Evolutionary conservation across 1,140 invertebrate genomes (phyloP), one percentile per base, ranked within the genome.

Genomic region (Cherax quadricarinatus): DNA sequence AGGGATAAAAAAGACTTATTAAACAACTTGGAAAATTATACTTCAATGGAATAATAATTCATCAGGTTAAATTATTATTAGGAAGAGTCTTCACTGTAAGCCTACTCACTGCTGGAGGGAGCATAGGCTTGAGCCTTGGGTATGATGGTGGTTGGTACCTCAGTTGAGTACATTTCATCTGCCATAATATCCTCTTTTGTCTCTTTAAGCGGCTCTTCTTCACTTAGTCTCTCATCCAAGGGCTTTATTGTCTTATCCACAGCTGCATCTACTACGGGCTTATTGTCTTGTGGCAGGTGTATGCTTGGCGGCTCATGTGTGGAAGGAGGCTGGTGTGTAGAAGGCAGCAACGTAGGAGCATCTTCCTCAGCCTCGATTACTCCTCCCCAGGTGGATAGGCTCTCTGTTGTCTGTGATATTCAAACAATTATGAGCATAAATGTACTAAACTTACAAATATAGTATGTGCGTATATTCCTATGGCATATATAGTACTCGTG

Each of bases 121-220:
- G 86, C 86, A 48, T 88, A 88, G 9, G 86, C 86, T 48, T 88
- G 86, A 10, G 86, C 86, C 73, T 78, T 88, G 16, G 62, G 60
- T 0, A 62, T 73, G 51, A 80, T 89, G n/a, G 48, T 84, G 41
- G 62, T 66, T 3, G 62, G 80, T 7, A 30, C 21, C 14, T 62
- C 80, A 5, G 60, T 84, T 10, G 60, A 53, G 24, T 30, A 3
- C 1, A n/a, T 24, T 4, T 89, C 49, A 1, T 62, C 53, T 21
- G 51, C 53, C n/a, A 4, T 53, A 6, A 49, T 57, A 21, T 60
- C 49, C n/a, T 80, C 73, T 21, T 80, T 21, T 41, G 53, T 70
- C 53, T n/a, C 24, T 7, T 24, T 7, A n/a, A 30, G 7, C 0
- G 24, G 24, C 70, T 75, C 70, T 30, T 75, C 66, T 70, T 30